A percentile compares a stretch with the other conserved stretches of the same genome.
Conservation (phyloP, 2,797 vertebrate species). For the Xiphophorus birchmanni region DNA sequence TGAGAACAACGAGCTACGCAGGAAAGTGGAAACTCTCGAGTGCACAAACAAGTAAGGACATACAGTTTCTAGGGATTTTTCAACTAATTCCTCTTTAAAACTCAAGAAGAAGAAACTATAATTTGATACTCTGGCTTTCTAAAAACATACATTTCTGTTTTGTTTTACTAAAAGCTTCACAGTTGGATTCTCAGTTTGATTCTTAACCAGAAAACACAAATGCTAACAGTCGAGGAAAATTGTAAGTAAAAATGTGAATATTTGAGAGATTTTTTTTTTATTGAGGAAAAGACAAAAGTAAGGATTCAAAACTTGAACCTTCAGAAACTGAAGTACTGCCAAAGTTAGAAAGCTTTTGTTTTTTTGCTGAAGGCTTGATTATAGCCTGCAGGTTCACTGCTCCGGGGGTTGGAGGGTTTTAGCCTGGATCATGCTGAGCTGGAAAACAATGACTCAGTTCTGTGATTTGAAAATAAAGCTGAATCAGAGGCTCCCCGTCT, state of each 20-base stretch:
- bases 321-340: neutral
- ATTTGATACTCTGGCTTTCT: neutral
- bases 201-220: neutral
- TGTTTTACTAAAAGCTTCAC: neutral
- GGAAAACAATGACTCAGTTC: slow-evolving; percentile 22
- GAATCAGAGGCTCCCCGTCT: slow-evolving; percentile 34
- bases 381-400: neutral
- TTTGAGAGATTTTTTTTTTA: neutral
- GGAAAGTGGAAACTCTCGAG: slow-evolving; percentile 96
- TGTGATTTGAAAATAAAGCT: slow-evolving; percentile 23
- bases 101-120: neutral
- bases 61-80: neutral
- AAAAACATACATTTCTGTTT: neutral
- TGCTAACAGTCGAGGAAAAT: neutral
- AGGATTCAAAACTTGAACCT: neutral
- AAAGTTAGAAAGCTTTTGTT: neutral
- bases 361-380: slow-evolving; percentile 7
- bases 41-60: slow-evolving; percentile 91
- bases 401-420: neutral
- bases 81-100: neutral
- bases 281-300: neutral
- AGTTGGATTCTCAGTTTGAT: neutral
- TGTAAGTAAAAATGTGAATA: neutral
- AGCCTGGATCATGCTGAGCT: neutral
- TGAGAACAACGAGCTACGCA: slow-evolving; percentile 93